A percentile compares a stretch with the other conserved stretches of the same genome.
phyloP scores from a whole-genome alignment of 2,888 invertebrate species.

The Andricus curvator region DNA sequence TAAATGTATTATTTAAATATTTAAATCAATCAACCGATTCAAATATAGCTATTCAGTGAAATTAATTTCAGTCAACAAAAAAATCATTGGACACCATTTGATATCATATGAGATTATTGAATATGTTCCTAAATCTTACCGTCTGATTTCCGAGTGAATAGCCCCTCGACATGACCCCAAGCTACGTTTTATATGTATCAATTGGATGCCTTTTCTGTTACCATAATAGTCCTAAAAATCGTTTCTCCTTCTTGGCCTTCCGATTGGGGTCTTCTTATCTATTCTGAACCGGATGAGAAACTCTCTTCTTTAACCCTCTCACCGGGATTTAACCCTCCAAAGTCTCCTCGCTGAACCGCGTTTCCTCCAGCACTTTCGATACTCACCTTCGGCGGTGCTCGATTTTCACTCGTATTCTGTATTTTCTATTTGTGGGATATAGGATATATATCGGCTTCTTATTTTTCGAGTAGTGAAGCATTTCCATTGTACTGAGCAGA shows the following conservation, averaged over 20 bases:
- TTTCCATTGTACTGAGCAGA: constrained; percentile 19
- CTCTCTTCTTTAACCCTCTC: constrained; percentile 1
- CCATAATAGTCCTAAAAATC: constrained; percentile 11
- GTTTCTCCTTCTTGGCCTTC: not conserved
- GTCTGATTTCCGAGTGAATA: too few relatives aligned
- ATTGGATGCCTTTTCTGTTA: not conserved
- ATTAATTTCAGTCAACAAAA: too few relatives aligned
- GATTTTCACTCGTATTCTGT: constrained; percentile 19
- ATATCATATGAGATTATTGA: too few relatives aligned
- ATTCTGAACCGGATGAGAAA: not conserved
- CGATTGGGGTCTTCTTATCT: constrained; percentile 24
- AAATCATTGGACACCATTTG: too few relatives aligned
- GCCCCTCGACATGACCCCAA: not conserved
- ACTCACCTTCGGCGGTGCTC: constrained; percentile 8
- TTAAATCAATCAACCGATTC: too few relatives aligned
- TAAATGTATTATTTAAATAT: too few relatives aligned
- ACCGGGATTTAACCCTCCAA: constrained; percentile 4
- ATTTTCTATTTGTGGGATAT: constrained; percentile 19
- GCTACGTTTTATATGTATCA: not conserved
- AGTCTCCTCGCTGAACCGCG: constrained; percentile 1
- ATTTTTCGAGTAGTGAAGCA: constrained; percentile 14
- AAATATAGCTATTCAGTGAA: too few relatives aligned
- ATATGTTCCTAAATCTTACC: too few relatives aligned
- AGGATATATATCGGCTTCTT: constrained; percentile 19
- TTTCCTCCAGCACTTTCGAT: constrained; percentile 29